Evolutionary conservation across 2,797 vertebrate genomes (phyloP), one percentile per base, ranked within the genome.

Genomic region (Ctenopoma multispine): DNA sequence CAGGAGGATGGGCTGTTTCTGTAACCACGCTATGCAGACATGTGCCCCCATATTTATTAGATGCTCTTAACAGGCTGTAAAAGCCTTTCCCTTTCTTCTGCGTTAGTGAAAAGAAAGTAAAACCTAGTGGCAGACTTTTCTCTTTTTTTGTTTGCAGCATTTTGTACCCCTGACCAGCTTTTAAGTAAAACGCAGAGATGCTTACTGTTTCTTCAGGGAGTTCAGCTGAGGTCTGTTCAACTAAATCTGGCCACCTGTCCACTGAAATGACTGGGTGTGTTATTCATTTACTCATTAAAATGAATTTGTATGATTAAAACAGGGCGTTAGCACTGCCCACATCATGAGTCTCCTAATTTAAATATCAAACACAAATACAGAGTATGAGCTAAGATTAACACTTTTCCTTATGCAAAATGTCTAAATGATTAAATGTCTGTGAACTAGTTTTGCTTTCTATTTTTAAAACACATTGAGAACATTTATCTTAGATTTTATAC

Each of bases 81-180:
- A 88, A 88, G 75, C 87, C 55, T 79, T 72, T 72, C 63, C 64
- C 58, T 86, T 85, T 84, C 69, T 83, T 82, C 73, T 82, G 61
- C 77, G 69, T 76, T 66, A 70, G 69, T 83, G 76, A 77, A 86
- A 73, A 75, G 62, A 63, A 80, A 78, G 58, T 59, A 69, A 75
- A 80, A 81, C 77, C 74, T 65, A 44, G 73, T 84, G 69, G 63
- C 82, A 87, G 63, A 72, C 66, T 82, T 83, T 77, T n/a, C n/a
- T 12, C 66, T 41, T 72, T 38, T 69, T 80, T 76, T 58, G 49
- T 73, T 69, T 78, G 57, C 55, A 50, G 44, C 21, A 50, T 86
- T 81, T 72, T 81, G 34, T 69, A 57, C 51, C 27, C 51, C 20
- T 65, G 58, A 63, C 69, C 44, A 72, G 78, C 61, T 81, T 81